These are phyloP conservation scores for Pocillopora damicornis DNA, from an alignment of 64 coral and sea anemone genomes.

Conservation along the genomic window DNA sequence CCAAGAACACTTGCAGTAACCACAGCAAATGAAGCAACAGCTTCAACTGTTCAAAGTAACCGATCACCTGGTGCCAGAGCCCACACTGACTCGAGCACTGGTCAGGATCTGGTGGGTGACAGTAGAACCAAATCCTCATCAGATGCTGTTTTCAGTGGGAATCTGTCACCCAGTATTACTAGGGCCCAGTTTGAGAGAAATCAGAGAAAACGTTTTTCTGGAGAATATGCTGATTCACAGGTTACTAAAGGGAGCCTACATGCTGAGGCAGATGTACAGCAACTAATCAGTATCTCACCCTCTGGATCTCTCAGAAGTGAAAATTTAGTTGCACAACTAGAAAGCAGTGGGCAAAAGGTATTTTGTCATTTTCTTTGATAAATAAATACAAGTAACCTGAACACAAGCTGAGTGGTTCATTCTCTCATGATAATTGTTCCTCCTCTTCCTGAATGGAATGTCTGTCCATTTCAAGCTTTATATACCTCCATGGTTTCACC, in stretches of 20 bases:
- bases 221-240: not conserved
- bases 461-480: no score
- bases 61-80: conserved; percentile 1
- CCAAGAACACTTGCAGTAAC: conserved; percentile 4
- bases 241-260: not conserved
- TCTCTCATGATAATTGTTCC: no score
- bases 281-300: not conserved
- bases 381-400: no score
- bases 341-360: not conserved
- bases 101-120: not conserved
- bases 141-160: not conserved
- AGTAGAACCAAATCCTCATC: not conserved
- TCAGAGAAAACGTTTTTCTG: not conserved
- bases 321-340: not conserved
- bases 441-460: no score
- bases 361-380: not conserved
- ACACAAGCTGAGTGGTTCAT: no score
- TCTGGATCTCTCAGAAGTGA: not conserved
- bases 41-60: not conserved
- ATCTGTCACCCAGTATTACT: not conserved
- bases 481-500: no score
- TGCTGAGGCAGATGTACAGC: not conserved
- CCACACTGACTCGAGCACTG: not conserved
- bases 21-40: not conserved
- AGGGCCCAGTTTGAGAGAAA: not conserved